Conservation (phyloP, 2,797 vertebrate species). For the Sarcoramphus papa region DNA sequence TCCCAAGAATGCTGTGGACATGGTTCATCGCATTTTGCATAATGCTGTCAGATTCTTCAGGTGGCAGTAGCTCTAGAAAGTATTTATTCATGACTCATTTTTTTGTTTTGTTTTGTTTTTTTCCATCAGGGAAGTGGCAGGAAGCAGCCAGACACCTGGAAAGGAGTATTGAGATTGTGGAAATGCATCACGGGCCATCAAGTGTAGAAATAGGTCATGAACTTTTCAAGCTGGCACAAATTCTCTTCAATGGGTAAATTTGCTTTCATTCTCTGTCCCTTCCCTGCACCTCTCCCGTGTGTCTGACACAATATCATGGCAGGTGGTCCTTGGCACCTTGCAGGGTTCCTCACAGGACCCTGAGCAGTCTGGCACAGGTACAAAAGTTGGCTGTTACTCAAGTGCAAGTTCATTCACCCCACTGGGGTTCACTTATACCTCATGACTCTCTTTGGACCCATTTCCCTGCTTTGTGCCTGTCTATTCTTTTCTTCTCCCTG, state of each 20-base stretch:
- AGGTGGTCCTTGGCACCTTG: background rate
- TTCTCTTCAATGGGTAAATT: slow-evolving; percentile 93
- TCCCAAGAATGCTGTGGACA: background rate
- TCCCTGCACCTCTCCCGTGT: background rate
- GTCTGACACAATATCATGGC: background rate
- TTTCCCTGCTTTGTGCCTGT: background rate
- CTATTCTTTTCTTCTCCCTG: background rate
- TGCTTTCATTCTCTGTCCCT: background rate
- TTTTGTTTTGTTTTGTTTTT: background rate
- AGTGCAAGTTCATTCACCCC: background rate
- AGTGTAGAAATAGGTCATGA: slow-evolving; percentile 89
- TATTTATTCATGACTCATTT: background rate
- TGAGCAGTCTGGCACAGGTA: background rate
- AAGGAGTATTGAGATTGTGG: slow-evolving; percentile 75
- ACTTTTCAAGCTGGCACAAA: slow-evolving; percentile 91
- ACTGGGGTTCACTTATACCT: background rate
- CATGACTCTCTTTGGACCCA: background rate
- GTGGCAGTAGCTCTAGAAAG: background rate
- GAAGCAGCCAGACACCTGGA: slow-evolving; percentile 83
- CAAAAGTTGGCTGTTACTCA: background rate
- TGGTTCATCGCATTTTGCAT: background rate
- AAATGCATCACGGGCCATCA: slow-evolving; percentile 81
- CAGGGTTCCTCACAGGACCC: background rate
- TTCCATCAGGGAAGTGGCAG: slow-evolving; percentile 82
- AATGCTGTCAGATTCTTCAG: background rate